phyloP scores from a whole-genome alignment of 1,140 invertebrate genomes.

The Aphis gossypii region DNA sequence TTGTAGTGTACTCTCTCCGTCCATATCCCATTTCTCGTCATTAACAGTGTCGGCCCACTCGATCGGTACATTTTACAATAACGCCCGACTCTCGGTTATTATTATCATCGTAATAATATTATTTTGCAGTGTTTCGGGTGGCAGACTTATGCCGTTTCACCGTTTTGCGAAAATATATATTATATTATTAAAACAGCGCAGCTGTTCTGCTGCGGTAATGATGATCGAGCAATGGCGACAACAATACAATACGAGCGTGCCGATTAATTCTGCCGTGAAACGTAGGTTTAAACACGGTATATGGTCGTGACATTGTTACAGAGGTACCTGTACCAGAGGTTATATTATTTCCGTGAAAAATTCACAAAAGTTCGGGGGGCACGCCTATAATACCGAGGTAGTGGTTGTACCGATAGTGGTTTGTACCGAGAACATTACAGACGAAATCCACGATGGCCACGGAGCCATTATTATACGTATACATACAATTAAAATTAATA shows the following conservation, averaged over 20 bases:
- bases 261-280: neutral
- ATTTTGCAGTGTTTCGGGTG: neutral
- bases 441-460: neutral
- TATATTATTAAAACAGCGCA: neutral
- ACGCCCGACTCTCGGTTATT: neutral
- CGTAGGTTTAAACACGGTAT: neutral
- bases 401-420: neutral
- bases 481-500: constrained; percentile 30
- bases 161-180: neutral
- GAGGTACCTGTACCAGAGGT: no score
- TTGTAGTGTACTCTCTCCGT: no score
- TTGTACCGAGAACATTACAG: neutral
- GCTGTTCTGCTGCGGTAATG: no score
- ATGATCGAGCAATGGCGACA: neutral
- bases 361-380: neutral
- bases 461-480: neutral
- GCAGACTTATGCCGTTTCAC: neutral
- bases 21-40: no score
- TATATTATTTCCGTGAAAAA: no score
- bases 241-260: neutral
- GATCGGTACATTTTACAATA: no score
- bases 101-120: neutral
- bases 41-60: no score
- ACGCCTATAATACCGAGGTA: neutral
- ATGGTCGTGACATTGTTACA: no score